Base-by-base conservation (phyloP, 2,113 vertebrate genomes). In the Dendropsophus ebraccatus region DNA sequence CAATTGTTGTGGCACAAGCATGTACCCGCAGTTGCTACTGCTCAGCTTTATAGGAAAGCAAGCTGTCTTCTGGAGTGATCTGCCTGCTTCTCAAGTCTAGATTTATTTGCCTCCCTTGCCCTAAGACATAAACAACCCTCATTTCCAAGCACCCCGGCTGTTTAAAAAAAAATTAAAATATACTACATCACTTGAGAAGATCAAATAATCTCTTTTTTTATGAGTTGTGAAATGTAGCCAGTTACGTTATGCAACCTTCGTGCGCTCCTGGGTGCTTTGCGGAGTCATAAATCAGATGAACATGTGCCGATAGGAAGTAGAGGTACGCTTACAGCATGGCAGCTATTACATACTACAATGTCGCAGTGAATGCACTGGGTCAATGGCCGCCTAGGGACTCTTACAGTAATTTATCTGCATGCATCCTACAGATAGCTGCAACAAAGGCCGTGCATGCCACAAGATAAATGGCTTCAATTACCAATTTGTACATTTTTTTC, bases 281-380 rank as follows among this genome's bases (percentile, higher is more conserved):
- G 32, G 45, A 75, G 52, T 60, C 54, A 76, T 84, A 84, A 75
- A 84, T 84, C 58, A 58, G 58, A 62, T 41, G 5, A 81, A 80
- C 10, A 47, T 81, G 78, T 65, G 58, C 56, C 47, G 78, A 81
- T 19, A 65, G 56, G 65, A 81, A 65, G 16, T 35, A 62, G 37
- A 19, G 56, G 56, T 81, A 12, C 25, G 37, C 62, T 69, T 32
- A 14, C 7, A 69, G 62, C 45, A 80, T 60, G 14, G 54, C 50
- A 58, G 23, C 45, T 13, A 82, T 52, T 82, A 52, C 11, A 47
- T 50, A n/a, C 17, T 52, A 52, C 21, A 82, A 47, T 65, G 62
- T 70, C 28, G 19, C 60, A 82, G 52, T 69, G 41, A 50, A 32
- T 28, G 28, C n/a, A 47, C 45, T 35, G 60, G 60, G 69, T 69